Percentiles rank a stretch among this genome's conserved stretches.
phyloP scores from a whole-genome alignment of 2,888 invertebrate species.

The Micropterix aruncella region DNA sequence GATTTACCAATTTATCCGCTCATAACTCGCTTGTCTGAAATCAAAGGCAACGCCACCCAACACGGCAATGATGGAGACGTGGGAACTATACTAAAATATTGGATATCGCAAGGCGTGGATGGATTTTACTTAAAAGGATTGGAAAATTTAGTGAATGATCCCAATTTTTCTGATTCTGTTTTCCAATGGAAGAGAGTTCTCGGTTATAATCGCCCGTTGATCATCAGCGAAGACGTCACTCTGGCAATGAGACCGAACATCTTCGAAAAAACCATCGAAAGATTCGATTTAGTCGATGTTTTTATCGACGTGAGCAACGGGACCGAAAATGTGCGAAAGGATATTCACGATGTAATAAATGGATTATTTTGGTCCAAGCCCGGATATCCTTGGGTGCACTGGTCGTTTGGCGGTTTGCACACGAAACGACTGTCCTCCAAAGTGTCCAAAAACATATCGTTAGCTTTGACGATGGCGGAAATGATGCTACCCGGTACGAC shows the following conservation, averaged over 20 bases:
- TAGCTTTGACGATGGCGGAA: constrained; percentile 57
- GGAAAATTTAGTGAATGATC: constrained; percentile 47
- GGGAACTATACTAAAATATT: constrained; percentile 46
- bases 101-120: constrained; percentile 67
- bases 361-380: constrained; percentile 46
- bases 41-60: constrained; percentile 5
- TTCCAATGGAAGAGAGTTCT: constrained; percentile 55
- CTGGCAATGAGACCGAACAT: constrained; percentile 28
- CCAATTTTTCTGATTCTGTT: constrained; percentile 41
- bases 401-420: constrained; percentile 58
- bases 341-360: constrained; percentile 40
- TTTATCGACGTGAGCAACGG: constrained; percentile 45
- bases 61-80: constrained; percentile 24
- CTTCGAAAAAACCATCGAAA: constrained; percentile 45
- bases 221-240: constrained; percentile 46
- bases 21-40: constrained; percentile 5
- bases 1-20: constrained; percentile 47
- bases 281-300: constrained; percentile 60
- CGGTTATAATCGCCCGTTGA: constrained; percentile 47
- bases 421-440: constrained; percentile 44
- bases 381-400: constrained; percentile 64
- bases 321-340: constrained; percentile 38
- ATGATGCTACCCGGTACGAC: constrained; percentile 76
- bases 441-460: constrained; percentile 44
- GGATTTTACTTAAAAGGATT: constrained; percentile 81